Conservation (phyloP, 2,113 vertebrate genomes). For the Hepsetus odoe region DNA sequence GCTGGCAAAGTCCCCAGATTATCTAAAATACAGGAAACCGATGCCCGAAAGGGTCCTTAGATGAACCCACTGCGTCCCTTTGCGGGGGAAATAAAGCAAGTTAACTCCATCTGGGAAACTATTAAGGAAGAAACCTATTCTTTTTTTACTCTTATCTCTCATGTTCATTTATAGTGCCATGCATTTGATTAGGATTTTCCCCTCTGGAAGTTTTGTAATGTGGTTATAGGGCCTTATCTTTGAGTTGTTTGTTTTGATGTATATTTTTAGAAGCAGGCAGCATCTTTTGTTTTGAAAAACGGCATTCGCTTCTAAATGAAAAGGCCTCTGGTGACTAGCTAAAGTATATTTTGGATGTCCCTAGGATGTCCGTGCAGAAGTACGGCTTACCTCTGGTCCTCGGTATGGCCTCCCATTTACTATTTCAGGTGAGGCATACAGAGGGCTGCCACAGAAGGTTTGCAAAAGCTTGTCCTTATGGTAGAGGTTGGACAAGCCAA, state of each 20-base stretch:
- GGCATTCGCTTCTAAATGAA: background rate
- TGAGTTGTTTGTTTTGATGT: slow-evolving; percentile 2
- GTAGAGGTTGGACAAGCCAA: slow-evolving; percentile 96
- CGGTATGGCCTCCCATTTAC: slow-evolving; percentile 96
- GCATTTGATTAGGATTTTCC: slow-evolving; percentile 3
- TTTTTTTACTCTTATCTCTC: slow-evolving; percentile 7
- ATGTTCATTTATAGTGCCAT: slow-evolving; percentile 6
- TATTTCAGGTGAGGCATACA: slow-evolving; percentile 97
- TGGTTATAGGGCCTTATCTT: background rate
- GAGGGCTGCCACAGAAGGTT: slow-evolving; percentile 95
- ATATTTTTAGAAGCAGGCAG: background rate
- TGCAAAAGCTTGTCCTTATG: slow-evolving; percentile 96
- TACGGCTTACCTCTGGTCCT: slow-evolving; percentile 87
- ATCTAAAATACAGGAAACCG: slow-evolving; percentile 23
- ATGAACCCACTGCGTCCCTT: background rate
- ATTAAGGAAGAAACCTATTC: background rate
- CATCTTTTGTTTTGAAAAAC: background rate
- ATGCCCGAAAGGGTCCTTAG: slow-evolving; percentile 24
- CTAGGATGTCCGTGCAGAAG: slow-evolving; percentile 35
- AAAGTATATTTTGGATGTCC: background rate
- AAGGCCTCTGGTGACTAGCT: background rate
- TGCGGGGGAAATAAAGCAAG: background rate
- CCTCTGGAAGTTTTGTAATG: slow-evolving; percentile 13
- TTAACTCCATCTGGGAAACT: background rate
- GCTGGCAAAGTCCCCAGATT: slow-evolving; percentile 37